Evolutionary conservation across 2,888 invertebrate species (phyloP).

Genomic region (Callimorpha dominula): DNA sequence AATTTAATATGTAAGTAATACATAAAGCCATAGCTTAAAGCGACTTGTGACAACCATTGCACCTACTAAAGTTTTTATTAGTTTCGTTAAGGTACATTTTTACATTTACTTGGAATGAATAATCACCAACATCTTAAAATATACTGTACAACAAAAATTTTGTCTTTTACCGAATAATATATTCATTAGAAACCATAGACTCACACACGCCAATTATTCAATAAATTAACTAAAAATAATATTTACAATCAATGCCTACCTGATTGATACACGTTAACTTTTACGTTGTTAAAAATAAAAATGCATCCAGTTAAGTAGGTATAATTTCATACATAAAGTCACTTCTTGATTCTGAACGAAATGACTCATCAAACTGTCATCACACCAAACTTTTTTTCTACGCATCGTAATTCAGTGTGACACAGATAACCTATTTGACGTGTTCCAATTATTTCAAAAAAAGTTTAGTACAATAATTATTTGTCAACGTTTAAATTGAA

Average conservation of each 20-base stretch:
- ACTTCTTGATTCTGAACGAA: neutral
- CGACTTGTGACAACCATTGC: neutral
- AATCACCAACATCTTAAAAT: constrained; percentile 45
- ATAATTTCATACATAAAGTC: neutral
- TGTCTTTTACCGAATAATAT: constrained; percentile 35
- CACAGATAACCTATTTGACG: constrained; percentile 15
- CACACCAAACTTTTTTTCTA: constrained; percentile 2
- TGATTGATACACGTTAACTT: constrained; percentile 37
- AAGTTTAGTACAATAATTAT: constrained; percentile 55
- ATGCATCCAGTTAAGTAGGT: neutral
- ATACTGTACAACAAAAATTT: constrained; percentile 36
- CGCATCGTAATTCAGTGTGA: neutral
- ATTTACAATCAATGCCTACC: constrained; percentile 45
- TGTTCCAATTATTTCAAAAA: constrained; percentile 8
- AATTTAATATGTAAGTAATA: too few species aligned
- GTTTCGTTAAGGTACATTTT: neutral
- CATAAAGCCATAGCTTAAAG: too few species aligned
- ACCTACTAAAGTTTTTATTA: neutral
- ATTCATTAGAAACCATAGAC: constrained; percentile 30
- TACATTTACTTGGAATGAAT: constrained; percentile 42
- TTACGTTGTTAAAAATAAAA: neutral
- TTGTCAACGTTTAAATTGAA: constrained; percentile 82
- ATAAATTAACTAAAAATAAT: constrained; percentile 50
- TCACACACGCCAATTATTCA: constrained; percentile 45
- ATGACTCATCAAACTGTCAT: neutral